phyloP scores from a whole-genome alignment of 2,888 invertebrate species.

The Harpalus rufipes region DNA sequence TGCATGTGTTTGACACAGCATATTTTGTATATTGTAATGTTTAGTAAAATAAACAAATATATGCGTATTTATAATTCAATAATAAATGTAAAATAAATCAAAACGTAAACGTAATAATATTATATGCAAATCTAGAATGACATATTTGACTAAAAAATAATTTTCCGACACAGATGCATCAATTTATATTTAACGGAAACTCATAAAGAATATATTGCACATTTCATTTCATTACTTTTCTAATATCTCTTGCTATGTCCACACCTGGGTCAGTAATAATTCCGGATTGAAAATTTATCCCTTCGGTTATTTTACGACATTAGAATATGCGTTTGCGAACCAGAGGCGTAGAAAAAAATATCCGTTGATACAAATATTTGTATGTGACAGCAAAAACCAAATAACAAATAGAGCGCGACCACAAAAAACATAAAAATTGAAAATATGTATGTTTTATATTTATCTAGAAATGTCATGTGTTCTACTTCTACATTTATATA shows the following conservation, averaged over 20 bases:
- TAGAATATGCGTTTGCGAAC: not conserved
- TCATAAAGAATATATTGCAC: not conserved
- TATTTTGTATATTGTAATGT: too few species aligned
- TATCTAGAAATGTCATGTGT: constrained; percentile 4
- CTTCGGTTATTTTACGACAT: constrained; percentile 22
- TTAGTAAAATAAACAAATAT: too few species aligned
- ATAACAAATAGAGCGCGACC: not conserved
- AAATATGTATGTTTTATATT: not conserved
- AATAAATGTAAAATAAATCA: not conserved
- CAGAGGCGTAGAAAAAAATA: not conserved
- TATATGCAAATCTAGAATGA: not conserved
- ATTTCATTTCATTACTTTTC: constrained; percentile 19
- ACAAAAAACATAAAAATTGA: not conserved
- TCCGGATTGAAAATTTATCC: constrained; percentile 5
- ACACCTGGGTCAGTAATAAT: constrained; percentile 21
- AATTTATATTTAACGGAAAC: not conserved
- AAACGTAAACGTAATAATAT: not conserved
- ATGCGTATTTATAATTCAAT: not conserved
- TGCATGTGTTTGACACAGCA: too few species aligned
- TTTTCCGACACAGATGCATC: not conserved
- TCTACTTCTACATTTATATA: not conserved
- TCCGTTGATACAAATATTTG: not conserved
- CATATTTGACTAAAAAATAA: not conserved
- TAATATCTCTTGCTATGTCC: constrained; percentile 12
- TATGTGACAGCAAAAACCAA: constrained; percentile 4